Evolutionary conservation across 2,888 invertebrate species (phyloP).

Genomic region (Aphodius granarius): DNA sequence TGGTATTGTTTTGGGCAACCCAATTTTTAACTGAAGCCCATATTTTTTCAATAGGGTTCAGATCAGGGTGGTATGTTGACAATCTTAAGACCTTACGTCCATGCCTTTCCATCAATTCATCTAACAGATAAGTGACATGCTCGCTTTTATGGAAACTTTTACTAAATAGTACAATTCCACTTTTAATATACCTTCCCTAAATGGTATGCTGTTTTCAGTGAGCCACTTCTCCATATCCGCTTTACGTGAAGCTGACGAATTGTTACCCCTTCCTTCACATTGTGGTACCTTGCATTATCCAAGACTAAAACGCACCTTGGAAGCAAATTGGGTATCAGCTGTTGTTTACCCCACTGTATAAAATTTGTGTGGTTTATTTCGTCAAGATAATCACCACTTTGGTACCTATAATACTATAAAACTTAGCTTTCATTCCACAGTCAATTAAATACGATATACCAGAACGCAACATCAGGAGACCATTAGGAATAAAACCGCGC

Average conservation of each 20-base stretch:
- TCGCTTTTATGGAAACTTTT: constrained; percentile 10
- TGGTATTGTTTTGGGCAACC: constrained; percentile 12
- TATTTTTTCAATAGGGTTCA: constrained; percentile 22
- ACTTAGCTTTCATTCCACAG: background rate
- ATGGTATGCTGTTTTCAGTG: background rate
- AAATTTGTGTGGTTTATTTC: constrained; percentile 10
- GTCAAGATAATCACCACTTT: constrained; percentile 18
- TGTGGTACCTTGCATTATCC: constrained; percentile 13
- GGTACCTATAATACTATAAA: background rate
- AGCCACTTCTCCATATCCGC: constrained; percentile 3
- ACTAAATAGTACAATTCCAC: constrained; percentile 5
- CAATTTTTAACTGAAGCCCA: constrained; percentile 20
- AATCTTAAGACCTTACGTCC: constrained; percentile 11
- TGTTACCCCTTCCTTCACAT: background rate
- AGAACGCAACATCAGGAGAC: constrained; percentile 5
- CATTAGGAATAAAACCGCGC: constrained; percentile 6
- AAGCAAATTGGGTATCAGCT: constrained; percentile 10
- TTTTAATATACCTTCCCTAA: background rate
- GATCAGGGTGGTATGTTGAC: constrained; percentile 8
- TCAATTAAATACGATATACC: background rate
- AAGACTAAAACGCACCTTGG: background rate
- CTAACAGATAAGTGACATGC: background rate
- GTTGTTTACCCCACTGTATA: background rate
- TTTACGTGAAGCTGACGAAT: background rate
- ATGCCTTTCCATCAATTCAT: constrained; percentile 6